Conservation (phyloP, 2,797 vertebrate genomes). For the Sebastes elongatus region DNA sequence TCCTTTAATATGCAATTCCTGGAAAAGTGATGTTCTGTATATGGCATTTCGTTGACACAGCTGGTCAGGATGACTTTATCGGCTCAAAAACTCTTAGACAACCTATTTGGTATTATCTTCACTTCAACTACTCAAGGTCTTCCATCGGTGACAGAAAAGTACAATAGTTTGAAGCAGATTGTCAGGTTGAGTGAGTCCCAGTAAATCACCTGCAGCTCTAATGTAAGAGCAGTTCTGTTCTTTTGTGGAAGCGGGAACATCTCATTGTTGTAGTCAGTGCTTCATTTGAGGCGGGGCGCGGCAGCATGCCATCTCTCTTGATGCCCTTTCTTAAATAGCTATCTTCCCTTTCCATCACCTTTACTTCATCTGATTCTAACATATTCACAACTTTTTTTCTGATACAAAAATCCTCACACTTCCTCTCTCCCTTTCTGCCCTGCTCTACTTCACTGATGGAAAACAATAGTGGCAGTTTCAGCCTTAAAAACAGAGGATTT, state of each 20-base stretch:
- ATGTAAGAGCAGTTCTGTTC: not conserved
- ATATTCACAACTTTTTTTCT: not conserved
- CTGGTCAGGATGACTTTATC: not conserved
- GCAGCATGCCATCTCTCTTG: too few relatives aligned
- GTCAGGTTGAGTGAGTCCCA: not conserved
- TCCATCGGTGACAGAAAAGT: not conserved
- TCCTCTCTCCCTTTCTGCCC: too few relatives aligned
- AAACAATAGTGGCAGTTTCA: too few relatives aligned
- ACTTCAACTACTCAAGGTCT: not conserved
- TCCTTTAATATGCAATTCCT: not conserved
- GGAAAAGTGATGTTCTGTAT: not conserved
- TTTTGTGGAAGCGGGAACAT: not conserved
- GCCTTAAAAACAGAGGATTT: too few relatives aligned
- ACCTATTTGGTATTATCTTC: not conserved
- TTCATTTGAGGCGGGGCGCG: rapidly evolving
- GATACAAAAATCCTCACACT: too few relatives aligned
- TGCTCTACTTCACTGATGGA: too few relatives aligned
- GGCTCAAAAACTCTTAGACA: not conserved
- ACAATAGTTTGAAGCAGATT: not conserved
- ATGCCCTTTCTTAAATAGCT: not conserved
- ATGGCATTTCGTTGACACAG: not conserved
- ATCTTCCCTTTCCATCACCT: not conserved
- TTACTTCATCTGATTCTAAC: too few relatives aligned
- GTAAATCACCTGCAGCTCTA: not conserved
- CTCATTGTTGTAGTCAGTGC: not conserved